Evolutionary conservation across 2,113 vertebrate genomes (phyloP).

Genomic region (Neodontobutis hainanensis): DNA sequence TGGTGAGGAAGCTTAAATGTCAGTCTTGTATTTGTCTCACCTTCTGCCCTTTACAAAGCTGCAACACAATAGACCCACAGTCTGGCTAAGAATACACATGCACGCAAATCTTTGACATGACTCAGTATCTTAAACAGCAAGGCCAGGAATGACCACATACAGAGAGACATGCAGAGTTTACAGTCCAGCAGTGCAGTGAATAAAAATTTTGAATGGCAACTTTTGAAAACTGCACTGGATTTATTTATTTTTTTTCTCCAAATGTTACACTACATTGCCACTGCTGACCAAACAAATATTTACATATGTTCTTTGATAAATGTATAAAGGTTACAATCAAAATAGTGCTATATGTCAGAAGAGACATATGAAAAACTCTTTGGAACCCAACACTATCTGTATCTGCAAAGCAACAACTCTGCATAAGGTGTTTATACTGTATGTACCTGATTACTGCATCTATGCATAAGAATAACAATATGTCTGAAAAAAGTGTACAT

Average conservation of each 20-base stretch:
- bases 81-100: conserved; percentile 40
- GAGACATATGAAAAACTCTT: too few species aligned
- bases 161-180: conserved; percentile 4
- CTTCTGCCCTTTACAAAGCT: conserved; percentile 63
- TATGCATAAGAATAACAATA: too few species aligned
- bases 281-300: too few species aligned
- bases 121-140: conserved; percentile 54
- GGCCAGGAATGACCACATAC: conserved; percentile 41
- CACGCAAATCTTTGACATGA: conserved; percentile 50
- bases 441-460: too few species aligned
- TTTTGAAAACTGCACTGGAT: conserved; percentile 46
- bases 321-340: too few species aligned
- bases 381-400: too few species aligned
- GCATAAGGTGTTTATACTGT: too few species aligned
- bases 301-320: too few species aligned
- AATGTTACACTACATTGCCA: too few species aligned
- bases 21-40: conserved; percentile 60
- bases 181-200: conserved; percentile 25
- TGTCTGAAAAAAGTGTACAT: too few species aligned
- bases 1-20: conserved; percentile 48
- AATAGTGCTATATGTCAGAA: too few species aligned
- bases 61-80: conserved; percentile 47
- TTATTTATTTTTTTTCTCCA: not conserved
- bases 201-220: conserved; percentile 54
- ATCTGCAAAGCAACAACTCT: too few species aligned